These are phyloP conservation scores for Casuarius casuarius DNA, from an alignment of 2,113 vertebrate genomes.

Conservation along the genomic window DNA sequence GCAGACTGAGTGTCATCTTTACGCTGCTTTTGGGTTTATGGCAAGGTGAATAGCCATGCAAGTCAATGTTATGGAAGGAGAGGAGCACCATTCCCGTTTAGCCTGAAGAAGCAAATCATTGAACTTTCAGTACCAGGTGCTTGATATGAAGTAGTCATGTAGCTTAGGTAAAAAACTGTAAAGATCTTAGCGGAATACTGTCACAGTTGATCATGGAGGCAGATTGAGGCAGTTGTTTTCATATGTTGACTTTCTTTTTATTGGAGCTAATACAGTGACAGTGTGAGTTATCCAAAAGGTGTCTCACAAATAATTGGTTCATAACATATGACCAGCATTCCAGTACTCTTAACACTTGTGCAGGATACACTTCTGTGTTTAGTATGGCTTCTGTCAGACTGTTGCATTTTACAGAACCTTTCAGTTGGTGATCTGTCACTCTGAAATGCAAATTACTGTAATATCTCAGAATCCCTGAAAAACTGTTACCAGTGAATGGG, in stretches of 20 bases:
- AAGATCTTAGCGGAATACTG: neutral
- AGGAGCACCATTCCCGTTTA: rapidly evolving
- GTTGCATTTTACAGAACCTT: neutral
- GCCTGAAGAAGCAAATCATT: neutral
- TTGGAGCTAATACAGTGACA: neutral
- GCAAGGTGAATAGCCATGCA: neutral
- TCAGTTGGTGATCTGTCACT: neutral
- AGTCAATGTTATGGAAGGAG: neutral
- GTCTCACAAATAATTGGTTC: rapidly evolving
- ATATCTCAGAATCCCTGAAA: neutral
- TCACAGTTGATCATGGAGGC: neutral
- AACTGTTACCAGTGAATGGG: neutral
- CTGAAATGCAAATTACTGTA: neutral
- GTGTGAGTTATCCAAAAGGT: neutral
- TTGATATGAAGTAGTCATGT: neutral
- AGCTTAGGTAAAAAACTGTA: neutral
- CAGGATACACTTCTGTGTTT: neutral
- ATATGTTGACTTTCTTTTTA: neutral
- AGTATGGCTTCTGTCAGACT: neutral
- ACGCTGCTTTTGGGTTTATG: neutral
- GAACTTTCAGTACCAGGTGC: neutral
- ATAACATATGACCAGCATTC: neutral
- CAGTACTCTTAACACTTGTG: rapidly evolving
- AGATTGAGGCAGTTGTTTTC: neutral
- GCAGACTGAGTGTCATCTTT: neutral